Evolutionary conservation across 2,888 invertebrate species (phyloP).

Genomic region (Diarsia mendica): DNA sequence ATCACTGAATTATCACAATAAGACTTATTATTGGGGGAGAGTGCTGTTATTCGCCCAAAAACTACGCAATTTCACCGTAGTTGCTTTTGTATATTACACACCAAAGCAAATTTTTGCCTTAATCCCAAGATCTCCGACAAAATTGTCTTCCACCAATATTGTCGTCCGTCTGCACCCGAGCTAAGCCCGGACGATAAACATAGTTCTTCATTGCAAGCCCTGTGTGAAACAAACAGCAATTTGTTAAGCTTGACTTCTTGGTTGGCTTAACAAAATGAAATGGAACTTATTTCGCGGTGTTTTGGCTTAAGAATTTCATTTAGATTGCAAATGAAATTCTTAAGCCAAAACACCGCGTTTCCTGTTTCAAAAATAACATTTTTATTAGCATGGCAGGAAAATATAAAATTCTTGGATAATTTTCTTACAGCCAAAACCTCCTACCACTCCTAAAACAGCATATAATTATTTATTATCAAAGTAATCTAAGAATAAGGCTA

Average conservation of each 20-base stretch:
- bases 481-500: background rate
- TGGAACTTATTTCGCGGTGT: background rate
- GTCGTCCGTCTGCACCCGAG: conserved; percentile 30
- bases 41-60: background rate
- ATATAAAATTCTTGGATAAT: no score
- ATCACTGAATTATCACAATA: no score
- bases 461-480: background rate
- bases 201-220: conserved; percentile 52
- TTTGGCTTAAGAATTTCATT: background rate
- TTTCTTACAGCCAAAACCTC: no score
- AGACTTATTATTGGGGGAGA: no score
- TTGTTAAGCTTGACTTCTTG: conserved; percentile 46
- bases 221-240: conserved; percentile 47
- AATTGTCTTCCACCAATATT: conserved; percentile 1
- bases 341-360: no score
- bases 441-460: background rate
- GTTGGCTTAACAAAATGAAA: conserved; percentile 32
- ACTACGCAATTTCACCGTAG: background rate
- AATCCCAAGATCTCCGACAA: no score
- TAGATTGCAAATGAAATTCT: no score
- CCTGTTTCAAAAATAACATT: background rate
- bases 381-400: background rate
- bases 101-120: background rate
- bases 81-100: background rate
- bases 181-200: conserved; percentile 46